Base-by-base conservation (phyloP, 92 coral and sea anemone genomes). In the Umimayanthus kanabou region DNA sequence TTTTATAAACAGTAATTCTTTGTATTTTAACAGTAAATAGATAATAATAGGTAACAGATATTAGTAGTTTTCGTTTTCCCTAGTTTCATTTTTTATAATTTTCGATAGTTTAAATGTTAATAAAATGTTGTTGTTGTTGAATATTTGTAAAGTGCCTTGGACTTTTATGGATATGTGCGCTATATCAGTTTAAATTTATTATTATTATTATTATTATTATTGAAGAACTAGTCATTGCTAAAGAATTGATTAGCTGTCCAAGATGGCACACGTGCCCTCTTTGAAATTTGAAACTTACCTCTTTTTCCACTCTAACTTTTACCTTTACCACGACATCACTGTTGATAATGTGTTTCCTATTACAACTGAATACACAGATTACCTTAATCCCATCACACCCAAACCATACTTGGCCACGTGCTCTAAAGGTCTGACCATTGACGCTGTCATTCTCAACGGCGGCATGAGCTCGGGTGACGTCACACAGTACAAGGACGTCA, bases 401-500 rank as follows among this genome's bases (percentile, higher is more conserved):
- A 90, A 70, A 50, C 90, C 96, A n/a, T 23, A 82, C 15, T 55
- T 82, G 4, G 40, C 79, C 37, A 83, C 67, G 43, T 97, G 99
- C 77, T 84, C 94, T 22, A 93, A 94, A 87, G 99, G 99, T 10
- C 95, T 97, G 33, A 84, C 94, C 28, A 78, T 95, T 70, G 89
- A 82, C 29, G 91, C 94, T 28, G 99, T 97, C 2, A 97, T 96
- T 49, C 85, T 97, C 39, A 95, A 93, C 37, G 98, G 98, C 20
- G 99, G 99, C 11, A 94, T 97, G 91, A 98, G 98, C 25, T 94
- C 99, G 3, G 99, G 99, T 61, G 94, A 95, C 87, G 99, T 97
- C 43, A 81, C 93, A 30, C 97, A 97, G 94, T 94, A 87, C 76
- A 88, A 91, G 11, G 86, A 95, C 76, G 87, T 95, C 47, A 65